phyloP scores from a whole-genome alignment of 2,113 vertebrate genomes.

The Atrichornis clamosus region DNA sequence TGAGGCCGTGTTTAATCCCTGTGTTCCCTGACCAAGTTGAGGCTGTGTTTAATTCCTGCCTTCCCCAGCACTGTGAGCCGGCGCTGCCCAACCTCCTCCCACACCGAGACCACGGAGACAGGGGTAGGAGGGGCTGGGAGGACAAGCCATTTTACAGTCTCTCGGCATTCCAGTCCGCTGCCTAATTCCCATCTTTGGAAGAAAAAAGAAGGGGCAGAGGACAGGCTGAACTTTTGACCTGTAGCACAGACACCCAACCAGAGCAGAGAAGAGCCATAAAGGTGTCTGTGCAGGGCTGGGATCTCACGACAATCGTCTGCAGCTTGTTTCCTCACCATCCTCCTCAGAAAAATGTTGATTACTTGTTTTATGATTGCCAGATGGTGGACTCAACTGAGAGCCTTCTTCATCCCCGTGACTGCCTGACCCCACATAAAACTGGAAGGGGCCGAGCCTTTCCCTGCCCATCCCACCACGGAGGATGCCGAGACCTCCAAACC shows the following conservation, averaged over 20 bases:
- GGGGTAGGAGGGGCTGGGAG: not conserved
- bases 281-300: constrained; percentile 62
- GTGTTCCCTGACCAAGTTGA: not conserved
- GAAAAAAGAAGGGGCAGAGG: constrained; percentile 21
- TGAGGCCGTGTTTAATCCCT: not conserved
- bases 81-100: not conserved
- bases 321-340: constrained; percentile 61
- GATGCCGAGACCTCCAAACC: not conserved
- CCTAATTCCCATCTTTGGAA: constrained; percentile 59
- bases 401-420: constrained; percentile 61
- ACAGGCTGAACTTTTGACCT: constrained; percentile 80
- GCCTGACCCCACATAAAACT: constrained; percentile 73
- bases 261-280: constrained; percentile 46
- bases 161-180: constrained; percentile 44
- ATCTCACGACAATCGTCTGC: constrained; percentile 60
- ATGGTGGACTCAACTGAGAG: constrained; percentile 75
- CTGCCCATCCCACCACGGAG: not conserved
- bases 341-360: constrained; percentile 74
- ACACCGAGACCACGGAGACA: not conserved
- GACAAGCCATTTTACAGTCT: constrained; percentile 53
- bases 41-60: not conserved
- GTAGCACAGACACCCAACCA: constrained; percentile 54
- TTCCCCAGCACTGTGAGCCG: not conserved
- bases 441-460: constrained; percentile 32
- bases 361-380: constrained; percentile 88